A percentile compares a stretch with the other conserved stretches of the same genome.
Conservation (phyloP, 2,113 vertebrate genomes). For the Rhinopithecus roxellana region DNA sequence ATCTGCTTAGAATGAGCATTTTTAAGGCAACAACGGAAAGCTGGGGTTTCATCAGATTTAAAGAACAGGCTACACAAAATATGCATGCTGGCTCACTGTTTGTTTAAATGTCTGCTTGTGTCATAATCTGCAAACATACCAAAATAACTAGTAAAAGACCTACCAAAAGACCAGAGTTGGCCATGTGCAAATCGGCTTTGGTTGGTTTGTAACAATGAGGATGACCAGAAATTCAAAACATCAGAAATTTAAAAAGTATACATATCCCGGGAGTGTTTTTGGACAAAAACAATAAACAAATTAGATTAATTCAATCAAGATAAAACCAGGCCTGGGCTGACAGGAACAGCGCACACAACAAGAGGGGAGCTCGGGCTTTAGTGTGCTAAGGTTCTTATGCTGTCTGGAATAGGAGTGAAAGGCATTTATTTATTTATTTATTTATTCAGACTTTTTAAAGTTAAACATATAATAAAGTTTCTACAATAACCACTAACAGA, state of each 20-base stretch:
- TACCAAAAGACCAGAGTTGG: background rate
- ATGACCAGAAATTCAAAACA: constrained; percentile 29
- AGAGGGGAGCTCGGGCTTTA: background rate
- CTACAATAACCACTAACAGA: constrained; percentile 33
- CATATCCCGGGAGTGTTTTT: background rate
- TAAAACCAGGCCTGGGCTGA: background rate
- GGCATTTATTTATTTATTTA: background rate
- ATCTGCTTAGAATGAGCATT: background rate
- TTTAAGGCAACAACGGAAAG: background rate
- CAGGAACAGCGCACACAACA: background rate
- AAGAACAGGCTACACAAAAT: background rate
- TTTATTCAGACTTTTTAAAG: background rate
- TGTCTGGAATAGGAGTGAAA: background rate
- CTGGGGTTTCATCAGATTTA: background rate
- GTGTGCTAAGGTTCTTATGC: background rate
- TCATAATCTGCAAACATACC: background rate
- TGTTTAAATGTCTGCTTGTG: background rate
- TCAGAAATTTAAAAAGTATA: constrained; percentile 6
- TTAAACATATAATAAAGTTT: constrained; percentile 45
- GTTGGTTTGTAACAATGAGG: background rate
- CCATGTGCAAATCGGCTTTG: background rate
- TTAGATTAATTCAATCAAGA: background rate
- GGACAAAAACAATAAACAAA: background rate
- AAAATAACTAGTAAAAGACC: background rate
- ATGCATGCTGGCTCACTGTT: background rate